These are phyloP conservation scores for Vireo altiloquus DNA, from an alignment of 2,113 vertebrate species.

Conservation along the genomic window DNA sequence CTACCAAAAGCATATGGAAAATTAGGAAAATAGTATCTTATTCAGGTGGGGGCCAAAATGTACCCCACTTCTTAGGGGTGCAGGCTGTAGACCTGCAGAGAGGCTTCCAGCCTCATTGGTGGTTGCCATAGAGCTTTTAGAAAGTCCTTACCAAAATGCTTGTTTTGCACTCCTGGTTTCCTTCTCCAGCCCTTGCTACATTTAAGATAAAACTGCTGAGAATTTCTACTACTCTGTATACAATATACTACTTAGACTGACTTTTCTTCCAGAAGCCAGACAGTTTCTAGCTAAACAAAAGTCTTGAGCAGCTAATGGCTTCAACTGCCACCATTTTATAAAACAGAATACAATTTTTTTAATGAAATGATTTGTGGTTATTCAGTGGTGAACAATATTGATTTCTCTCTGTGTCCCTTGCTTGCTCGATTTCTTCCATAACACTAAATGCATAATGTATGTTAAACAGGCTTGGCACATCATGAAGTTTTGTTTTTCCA, in stretches of 20 bases:
- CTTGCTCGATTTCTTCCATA: constrained; percentile 23
- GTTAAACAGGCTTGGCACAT: constrained; percentile 24
- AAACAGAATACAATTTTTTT: neutral
- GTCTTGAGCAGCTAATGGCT: neutral
- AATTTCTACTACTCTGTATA: neutral
- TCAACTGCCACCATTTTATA: constrained; percentile 6
- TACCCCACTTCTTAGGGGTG: accelerated
- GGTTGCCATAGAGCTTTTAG: neutral
- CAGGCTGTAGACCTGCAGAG: neutral
- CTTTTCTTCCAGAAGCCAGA: neutral
- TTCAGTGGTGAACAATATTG: constrained; percentile 46
- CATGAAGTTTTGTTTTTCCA: neutral
- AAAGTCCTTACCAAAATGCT: neutral
- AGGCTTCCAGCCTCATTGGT: neutral
- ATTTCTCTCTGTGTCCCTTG: constrained; percentile 45
- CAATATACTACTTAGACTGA: neutral
- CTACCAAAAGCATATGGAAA: neutral
- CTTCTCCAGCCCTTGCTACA: neutral
- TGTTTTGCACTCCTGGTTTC: accelerated
- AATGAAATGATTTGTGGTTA: constrained; percentile 54
- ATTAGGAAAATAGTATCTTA: neutral
- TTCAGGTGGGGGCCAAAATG: neutral
- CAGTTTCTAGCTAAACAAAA: neutral
- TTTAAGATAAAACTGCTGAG: neutral
- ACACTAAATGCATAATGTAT: neutral